These are phyloP conservation scores for Leguminivora glycinivorella DNA, from an alignment of 1,140 invertebrate species.

Conservation along the genomic window DNA sequence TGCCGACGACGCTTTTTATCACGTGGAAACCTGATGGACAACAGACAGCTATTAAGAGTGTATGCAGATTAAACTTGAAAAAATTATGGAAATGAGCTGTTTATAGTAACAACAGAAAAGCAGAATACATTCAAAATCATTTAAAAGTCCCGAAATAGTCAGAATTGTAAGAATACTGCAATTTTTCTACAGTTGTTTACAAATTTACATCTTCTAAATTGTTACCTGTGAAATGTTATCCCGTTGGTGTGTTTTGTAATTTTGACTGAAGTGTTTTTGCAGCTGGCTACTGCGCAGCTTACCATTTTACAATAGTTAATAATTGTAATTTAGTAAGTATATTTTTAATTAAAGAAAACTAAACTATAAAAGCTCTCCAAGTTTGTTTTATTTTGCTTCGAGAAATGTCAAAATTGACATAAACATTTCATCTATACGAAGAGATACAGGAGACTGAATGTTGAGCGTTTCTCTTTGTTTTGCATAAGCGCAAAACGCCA, in stretches of 20 bases:
- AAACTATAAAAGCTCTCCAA: not conserved
- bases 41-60: not conserved
- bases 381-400: not conserved
- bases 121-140: not conserved
- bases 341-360: not conserved
- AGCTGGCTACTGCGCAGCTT: constrained; percentile 50
- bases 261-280: constrained; percentile 59
- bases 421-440: not conserved
- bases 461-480: not conserved
- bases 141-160: not conserved
- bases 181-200: not conserved
- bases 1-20: constrained; percentile 48
- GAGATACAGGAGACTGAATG: not conserved
- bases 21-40: constrained; percentile 52
- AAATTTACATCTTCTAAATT: constrained; percentile 13
- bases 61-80: not conserved
- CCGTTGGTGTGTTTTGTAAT: constrained; percentile 62
- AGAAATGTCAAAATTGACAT: not conserved
- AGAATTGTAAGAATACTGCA: not conserved
- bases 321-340: not conserved
- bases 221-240: constrained; percentile 62
- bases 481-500: not conserved
- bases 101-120: not conserved
- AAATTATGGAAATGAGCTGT: not conserved
- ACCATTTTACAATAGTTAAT: constrained; percentile 45